Conservation (phyloP, 2,113 vertebrate genomes). For the mouse (Mus musculus) region DNA sequence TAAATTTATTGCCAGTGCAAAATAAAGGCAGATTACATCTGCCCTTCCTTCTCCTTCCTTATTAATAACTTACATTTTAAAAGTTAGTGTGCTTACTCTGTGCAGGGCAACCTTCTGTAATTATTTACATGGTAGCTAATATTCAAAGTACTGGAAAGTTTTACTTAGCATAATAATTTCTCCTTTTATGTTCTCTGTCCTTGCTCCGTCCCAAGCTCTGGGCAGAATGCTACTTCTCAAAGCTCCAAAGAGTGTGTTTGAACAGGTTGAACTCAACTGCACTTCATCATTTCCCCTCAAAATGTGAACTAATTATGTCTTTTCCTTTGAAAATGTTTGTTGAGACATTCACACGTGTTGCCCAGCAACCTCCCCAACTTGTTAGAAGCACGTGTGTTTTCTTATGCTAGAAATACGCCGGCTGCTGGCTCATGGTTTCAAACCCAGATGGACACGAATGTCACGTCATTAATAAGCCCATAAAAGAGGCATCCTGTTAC, state of each 20-base stretch:
- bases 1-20: slow-evolving; percentile 8
- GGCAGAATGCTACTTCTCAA: background rate
- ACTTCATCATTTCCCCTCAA: slow-evolving; percentile 67
- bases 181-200: slow-evolving; percentile 39
- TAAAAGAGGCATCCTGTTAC: slow-evolving; percentile 3
- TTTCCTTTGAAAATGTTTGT: slow-evolving; percentile 69
- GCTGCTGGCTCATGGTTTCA: slow-evolving; percentile 45
- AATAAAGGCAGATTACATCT: background rate
- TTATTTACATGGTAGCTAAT: slow-evolving; percentile 26
- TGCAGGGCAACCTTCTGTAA: background rate
- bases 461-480: background rate
- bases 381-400: slow-evolving; percentile 41
- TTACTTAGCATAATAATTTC: slow-evolving; percentile 25
- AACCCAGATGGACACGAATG: slow-evolving; percentile 52
- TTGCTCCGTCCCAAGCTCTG: background rate
- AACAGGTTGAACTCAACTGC: slow-evolving; percentile 55
- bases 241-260: slow-evolving; percentile 40
- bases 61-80: background rate
- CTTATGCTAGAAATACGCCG: slow-evolving; percentile 22
- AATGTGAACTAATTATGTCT: slow-evolving; percentile 56
- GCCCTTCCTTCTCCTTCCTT: background rate
- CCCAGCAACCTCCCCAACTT: slow-evolving; percentile 46
- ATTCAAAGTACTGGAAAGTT: slow-evolving; percentile 36
- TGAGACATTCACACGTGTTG: slow-evolving; percentile 46
- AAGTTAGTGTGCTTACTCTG: background rate